Conservation (phyloP, 2,113 vertebrate species). For the Phaethon lepturus region DNA sequence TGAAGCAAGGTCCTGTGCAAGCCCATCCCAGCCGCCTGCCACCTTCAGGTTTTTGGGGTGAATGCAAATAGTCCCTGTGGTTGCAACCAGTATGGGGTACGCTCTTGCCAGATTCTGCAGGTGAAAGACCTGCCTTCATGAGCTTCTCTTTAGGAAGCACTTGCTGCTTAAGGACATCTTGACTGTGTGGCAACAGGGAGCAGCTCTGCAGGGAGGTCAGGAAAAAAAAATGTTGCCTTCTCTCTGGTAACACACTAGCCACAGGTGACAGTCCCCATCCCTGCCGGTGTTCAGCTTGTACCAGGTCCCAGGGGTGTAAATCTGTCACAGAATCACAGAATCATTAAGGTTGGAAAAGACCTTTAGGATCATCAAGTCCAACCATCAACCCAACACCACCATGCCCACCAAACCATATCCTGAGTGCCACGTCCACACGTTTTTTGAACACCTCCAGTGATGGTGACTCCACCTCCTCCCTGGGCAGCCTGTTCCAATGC, state of each 20-base stretch:
- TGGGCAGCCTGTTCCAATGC: too few species aligned
- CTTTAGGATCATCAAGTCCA: too few species aligned
- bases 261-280: not conserved
- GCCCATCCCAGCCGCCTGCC: accelerated
- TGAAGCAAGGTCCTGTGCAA: not conserved
- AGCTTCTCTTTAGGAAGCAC: not conserved
- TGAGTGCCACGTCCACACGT: too few species aligned
- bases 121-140: accelerated
- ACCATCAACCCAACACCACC: too few species aligned
- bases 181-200: accelerated
- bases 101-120: not conserved
- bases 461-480: too few species aligned
- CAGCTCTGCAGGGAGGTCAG: not conserved
- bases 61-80: not conserved
- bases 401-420: too few species aligned
- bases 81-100: not conserved
- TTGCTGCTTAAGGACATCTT: not conserved
- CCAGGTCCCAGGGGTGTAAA: too few species aligned
- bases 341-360: too few species aligned
- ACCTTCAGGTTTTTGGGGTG: not conserved
- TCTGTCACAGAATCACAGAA: too few species aligned
- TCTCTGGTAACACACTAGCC: accelerated
- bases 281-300: not conserved
- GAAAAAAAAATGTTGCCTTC: not conserved
- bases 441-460: too few species aligned